These are phyloP conservation scores for Drosophila paranaensis DNA, from an alignment of 2,888 invertebrate genomes.

Conservation along the genomic window DNA sequence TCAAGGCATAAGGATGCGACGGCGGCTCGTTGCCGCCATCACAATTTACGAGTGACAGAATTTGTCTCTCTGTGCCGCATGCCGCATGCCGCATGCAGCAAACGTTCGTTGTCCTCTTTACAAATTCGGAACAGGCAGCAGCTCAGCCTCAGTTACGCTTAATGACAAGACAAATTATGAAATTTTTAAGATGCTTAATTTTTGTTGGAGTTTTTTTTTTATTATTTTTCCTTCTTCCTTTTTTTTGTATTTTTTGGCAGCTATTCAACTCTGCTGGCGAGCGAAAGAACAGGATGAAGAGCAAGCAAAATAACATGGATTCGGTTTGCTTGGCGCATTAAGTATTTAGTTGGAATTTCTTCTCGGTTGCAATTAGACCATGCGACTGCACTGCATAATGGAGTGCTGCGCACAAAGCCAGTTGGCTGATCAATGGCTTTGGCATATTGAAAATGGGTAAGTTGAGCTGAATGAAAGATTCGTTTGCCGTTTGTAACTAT, in stretches of 20 bases:
- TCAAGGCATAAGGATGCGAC: slow-evolving; percentile 62
- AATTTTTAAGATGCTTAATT: slow-evolving; percentile 71
- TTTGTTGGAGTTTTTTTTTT: slow-evolving; percentile 41
- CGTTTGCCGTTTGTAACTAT: not conserved
- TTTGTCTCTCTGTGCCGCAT: slow-evolving; percentile 51
- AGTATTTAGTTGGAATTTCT: slow-evolving; percentile 46
- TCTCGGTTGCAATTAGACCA: slow-evolving; percentile 41
- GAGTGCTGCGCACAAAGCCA: slow-evolving; percentile 1
- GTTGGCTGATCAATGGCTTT: slow-evolving; percentile 18
- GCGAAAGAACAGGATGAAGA: not conserved
- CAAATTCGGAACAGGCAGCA: slow-evolving; percentile 38
- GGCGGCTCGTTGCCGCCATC: slow-evolving; percentile 77
- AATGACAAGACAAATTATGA: slow-evolving; percentile 78
- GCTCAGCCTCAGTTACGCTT: slow-evolving; percentile 42
- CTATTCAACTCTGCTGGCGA: slow-evolving; percentile 35
- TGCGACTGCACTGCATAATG: slow-evolving; percentile 27
- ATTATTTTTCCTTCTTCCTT: slow-evolving; percentile 29
- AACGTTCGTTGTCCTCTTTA: slow-evolving; percentile 5
- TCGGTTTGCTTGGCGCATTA: slow-evolving; percentile 35
- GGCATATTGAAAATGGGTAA: not conserved
- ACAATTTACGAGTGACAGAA: slow-evolving; percentile 78
- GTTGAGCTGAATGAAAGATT: not conserved
- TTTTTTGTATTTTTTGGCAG: slow-evolving; percentile 44
- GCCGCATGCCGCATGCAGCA: slow-evolving; percentile 11
- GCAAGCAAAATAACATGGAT: not conserved